These are phyloP conservation scores for Tetragnatha versicolor DNA, from an alignment of 1,140 invertebrate genomes.

Conservation along the genomic window DNA sequence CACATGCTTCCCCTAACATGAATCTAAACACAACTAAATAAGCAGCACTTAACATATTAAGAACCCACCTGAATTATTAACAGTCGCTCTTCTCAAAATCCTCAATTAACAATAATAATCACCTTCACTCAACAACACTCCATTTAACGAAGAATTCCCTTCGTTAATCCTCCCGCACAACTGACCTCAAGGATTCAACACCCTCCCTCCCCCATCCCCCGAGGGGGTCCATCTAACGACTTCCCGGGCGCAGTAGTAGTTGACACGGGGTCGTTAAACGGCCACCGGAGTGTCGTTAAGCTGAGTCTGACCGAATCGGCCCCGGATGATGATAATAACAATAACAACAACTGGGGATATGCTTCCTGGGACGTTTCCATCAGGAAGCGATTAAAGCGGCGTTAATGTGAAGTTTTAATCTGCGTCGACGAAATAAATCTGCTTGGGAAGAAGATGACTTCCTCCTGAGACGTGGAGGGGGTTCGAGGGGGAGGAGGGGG, in stretches of 20 bases:
- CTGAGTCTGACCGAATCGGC: conserved; percentile 43
- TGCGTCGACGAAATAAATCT: not conserved
- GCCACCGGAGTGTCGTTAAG: conserved; percentile 46
- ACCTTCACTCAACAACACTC: too few species aligned
- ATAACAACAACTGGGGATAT: not conserved
- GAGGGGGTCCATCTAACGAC: conserved; percentile 19
- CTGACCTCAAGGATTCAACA: conserved; percentile 30
- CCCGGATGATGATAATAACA: conserved; percentile 31
- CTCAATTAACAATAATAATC: too few species aligned
- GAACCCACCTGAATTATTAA: too few species aligned
- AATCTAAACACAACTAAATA: too few species aligned
- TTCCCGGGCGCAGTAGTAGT: conserved; percentile 36
- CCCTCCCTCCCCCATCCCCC: conserved; percentile 10
- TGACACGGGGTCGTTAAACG: conserved; percentile 48
- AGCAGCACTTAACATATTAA: too few species aligned
- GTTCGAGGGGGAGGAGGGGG: not conserved
- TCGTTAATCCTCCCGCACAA: not conserved
- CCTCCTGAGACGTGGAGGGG: not conserved
- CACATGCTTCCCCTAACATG: too few species aligned
- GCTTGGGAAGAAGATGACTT: conserved; percentile 10
- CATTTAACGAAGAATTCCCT: too few species aligned
- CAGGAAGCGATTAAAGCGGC: conserved; percentile 45
- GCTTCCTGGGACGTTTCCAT: conserved; percentile 8
- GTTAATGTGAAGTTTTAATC: conserved; percentile 47
- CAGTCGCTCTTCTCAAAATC: too few species aligned